phyloP scores from a whole-genome alignment of 2,797 vertebrate genomes.

The Nannoperca australis region DNA sequence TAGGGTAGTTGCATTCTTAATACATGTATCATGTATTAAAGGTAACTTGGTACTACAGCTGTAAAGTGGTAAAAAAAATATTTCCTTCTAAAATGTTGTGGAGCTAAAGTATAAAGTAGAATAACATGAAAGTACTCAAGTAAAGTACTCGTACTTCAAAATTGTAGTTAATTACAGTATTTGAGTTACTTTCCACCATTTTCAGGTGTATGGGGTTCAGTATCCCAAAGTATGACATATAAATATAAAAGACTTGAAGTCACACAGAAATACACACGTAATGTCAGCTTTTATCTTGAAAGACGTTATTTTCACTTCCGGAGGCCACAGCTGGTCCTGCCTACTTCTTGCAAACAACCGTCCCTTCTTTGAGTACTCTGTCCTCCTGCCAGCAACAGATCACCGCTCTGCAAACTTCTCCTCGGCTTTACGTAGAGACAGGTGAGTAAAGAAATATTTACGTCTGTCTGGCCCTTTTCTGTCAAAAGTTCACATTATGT shows the following conservation, averaged over 20 bases:
- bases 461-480: accelerated
- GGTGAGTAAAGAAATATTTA: slow-evolving; percentile 46
- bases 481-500: accelerated
- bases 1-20: neutral
- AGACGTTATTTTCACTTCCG: slow-evolving; percentile 39
- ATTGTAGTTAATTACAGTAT: neutral
- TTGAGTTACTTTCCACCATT: neutral
- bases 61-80: neutral
- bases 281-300: slow-evolving; percentile 63
- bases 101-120: neutral
- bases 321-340: neutral
- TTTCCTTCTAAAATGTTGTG: slow-evolving; percentile 2
- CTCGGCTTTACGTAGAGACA: slow-evolving; percentile 18
- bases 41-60: neutral
- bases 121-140: neutral
- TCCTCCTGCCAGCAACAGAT: slow-evolving; percentile 23
- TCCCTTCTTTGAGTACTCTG: neutral
- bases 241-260: too few relatives aligned
- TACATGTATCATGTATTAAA: neutral
- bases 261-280: neutral
- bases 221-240: neutral
- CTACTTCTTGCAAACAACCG: slow-evolving; percentile 19
- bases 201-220: neutral
- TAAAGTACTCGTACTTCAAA: neutral
- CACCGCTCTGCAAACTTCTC: slow-evolving; percentile 10